phyloP scores from a whole-genome alignment of 2,113 vertebrate genomes.

The Myotis brandtii region DNA sequence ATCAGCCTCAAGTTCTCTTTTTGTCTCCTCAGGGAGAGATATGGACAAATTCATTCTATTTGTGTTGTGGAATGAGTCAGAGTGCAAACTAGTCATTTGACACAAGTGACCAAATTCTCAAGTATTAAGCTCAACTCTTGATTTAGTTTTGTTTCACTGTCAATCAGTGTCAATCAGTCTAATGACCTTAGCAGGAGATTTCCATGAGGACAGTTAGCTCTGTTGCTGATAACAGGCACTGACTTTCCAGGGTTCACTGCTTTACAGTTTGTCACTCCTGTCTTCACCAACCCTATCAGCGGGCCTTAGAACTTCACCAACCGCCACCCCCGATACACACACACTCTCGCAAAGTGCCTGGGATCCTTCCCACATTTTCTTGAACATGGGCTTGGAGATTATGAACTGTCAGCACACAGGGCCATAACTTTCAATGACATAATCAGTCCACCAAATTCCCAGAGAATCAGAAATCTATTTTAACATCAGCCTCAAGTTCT shows the following conservation, averaged over 20 bases:
- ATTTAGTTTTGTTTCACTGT: not conserved
- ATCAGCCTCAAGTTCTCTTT: not conserved
- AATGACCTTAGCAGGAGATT: not conserved
- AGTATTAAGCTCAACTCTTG: not conserved
- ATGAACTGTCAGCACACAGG: not conserved
- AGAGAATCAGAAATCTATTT: conserved; percentile 15
- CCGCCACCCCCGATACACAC: too few relatives aligned
- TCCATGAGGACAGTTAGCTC: not conserved
- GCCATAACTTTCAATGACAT: not conserved
- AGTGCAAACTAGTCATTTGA: not conserved
- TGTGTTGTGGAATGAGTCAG: not conserved
- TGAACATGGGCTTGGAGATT: not conserved
- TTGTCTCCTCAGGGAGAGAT: not conserved
- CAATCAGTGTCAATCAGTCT: not conserved
- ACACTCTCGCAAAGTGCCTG: not conserved
- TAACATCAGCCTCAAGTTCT: not conserved
- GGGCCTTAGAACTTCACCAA: not conserved
- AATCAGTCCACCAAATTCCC: not conserved
- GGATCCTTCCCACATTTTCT: not conserved
- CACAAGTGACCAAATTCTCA: not conserved
- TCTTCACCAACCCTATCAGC: not conserved
- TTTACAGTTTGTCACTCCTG: not conserved
- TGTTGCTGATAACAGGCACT: not conserved
- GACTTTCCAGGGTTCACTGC: not conserved
- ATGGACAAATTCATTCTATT: not conserved